Base-by-base conservation (phyloP, 2,888 invertebrate species). In the Brachyptera risi region DNA sequence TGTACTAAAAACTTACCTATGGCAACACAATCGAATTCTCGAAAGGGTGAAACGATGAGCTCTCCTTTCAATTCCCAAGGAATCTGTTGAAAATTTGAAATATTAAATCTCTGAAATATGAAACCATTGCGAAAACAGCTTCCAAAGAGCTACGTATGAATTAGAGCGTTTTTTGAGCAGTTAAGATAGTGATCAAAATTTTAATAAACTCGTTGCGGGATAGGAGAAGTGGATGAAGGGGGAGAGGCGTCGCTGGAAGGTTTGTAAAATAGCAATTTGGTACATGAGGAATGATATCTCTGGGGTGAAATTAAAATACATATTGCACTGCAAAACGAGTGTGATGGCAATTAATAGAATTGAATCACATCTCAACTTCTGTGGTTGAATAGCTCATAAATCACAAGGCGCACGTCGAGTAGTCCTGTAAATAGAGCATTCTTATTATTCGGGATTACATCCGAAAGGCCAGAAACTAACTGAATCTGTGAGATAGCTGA, bases 201-300 rank as follows among this genome's bases (percentile, higher is more conserved):
- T 40, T 40, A 40, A 40, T 40, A 40, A 40, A 40, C 40, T 40
- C 17, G 40, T n/a, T n/a, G n/a, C n/a, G n/a, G n/a, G n/a, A n/a
- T n/a, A n/a, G n/a, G n/a, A n/a, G n/a, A n/a, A n/a, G n/a, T n/a
- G n/a, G n/a, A n/a, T n/a, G n/a, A n/a, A n/a, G n/a, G n/a, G n/a
- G n/a, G n/a, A n/a, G n/a, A 4, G 17, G 40, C 40, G 7, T 9
- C n/a, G 40, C 31, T 5, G 40, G 4, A 15, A 4, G 7, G 7
- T 40, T 40, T 40, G 40, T 40, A 40, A 40, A 40, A 40, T 40
- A 15, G 40, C 40, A 40, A 40, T 40, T 40, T 40, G 17, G 40
- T 40, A n/a, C n/a, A n/a, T 15, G 40, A 40, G 40, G n/a, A 9
- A 40, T 40, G 40, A n/a, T 9, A 40, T n/a, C n/a, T 40, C 40